Evolutionary conservation across 1,140 invertebrate species (phyloP).

Genomic region (Microplitis mediator): DNA sequence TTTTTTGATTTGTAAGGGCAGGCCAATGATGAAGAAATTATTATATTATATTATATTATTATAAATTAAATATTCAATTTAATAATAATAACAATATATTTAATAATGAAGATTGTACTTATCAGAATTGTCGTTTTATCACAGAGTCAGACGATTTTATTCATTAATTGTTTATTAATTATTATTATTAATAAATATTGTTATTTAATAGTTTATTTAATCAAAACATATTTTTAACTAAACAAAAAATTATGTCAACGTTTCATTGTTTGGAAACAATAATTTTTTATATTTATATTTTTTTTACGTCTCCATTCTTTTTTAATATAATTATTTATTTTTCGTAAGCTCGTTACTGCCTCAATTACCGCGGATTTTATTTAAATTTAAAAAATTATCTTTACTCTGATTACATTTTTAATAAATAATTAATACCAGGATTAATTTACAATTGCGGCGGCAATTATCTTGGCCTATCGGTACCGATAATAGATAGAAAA

Average conservation of each 20-base stretch:
- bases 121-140: conserved; percentile 8
- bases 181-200: no score
- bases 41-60: conserved; percentile 4
- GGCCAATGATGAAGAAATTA: conserved; percentile 27
- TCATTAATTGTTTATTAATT: no score
- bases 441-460: not conserved
- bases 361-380: no score
- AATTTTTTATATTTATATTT: no score
- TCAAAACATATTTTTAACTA: no score
- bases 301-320: no score
- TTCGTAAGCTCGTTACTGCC: no score
- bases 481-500: not conserved
- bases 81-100: not conserved
- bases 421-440: not conserved
- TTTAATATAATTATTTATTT: no score
- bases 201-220: no score
- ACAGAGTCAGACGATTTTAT: not conserved
- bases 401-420: not conserved
- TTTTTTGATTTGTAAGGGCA: conserved; percentile 17
- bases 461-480: conserved; percentile 16
- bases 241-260: no score
- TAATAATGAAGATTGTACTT: not conserved
- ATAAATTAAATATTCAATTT: conserved; percentile 16
- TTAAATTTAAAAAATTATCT: not conserved
- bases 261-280: no score